phyloP scores from a whole-genome alignment of 2,113 vertebrate species.

The Phaethon lepturus region DNA sequence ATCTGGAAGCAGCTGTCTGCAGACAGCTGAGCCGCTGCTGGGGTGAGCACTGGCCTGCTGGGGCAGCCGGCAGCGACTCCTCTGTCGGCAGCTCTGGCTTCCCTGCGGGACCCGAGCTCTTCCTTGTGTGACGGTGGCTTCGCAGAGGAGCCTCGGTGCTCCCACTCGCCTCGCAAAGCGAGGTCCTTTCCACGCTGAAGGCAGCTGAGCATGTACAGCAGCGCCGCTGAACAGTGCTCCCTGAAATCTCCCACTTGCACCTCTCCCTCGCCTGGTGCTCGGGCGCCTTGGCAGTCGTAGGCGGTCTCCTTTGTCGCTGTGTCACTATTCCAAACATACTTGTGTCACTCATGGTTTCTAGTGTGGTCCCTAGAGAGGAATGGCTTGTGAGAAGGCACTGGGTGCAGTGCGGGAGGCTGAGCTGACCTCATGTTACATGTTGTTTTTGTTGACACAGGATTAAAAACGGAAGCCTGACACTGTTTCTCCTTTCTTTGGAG shows the following conservation, averaged over 20 bases:
- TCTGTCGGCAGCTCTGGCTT: background rate
- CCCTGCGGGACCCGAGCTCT: background rate
- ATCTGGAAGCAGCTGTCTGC: background rate
- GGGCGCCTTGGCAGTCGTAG: background rate
- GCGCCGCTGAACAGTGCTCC: fast-evolving
- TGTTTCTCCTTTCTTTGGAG: fast-evolving
- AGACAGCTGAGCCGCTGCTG: background rate
- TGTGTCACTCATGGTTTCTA: background rate
- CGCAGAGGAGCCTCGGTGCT: background rate
- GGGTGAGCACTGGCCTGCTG: background rate
- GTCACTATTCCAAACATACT: background rate
- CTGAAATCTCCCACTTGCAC: background rate
- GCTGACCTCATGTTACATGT: fast-evolving
- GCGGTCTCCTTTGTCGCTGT: background rate
- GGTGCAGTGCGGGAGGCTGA: background rate
- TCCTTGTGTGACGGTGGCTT: background rate
- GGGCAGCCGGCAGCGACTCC: background rate
- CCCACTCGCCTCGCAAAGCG: background rate
- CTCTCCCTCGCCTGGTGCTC: background rate
- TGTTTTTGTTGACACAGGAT: fast-evolving
- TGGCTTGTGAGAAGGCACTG: background rate
- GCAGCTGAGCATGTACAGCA: background rate
- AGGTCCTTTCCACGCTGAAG: background rate
- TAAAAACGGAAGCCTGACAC: fast-evolving
- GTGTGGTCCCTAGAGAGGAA: background rate